These are phyloP conservation scores for Anthopleura sola DNA, from an alignment of 64 coral and sea anemone genomes.

Conservation along the genomic window DNA sequence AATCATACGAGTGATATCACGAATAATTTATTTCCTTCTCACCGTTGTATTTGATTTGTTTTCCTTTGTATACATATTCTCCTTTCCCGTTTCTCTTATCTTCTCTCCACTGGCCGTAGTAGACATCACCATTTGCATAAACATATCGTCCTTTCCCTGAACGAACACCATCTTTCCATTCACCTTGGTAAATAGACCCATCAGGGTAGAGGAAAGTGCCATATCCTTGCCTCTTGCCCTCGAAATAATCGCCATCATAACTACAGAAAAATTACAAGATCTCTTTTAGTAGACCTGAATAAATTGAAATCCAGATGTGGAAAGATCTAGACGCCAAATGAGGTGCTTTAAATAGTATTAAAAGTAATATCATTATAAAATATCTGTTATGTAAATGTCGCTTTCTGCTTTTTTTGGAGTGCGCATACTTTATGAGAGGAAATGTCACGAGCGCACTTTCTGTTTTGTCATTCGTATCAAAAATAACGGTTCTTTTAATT, in stretches of 20 bases:
- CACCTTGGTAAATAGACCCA: constrained; percentile 77
- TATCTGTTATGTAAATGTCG: no score
- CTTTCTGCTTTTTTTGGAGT: no score
- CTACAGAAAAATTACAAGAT: background rate
- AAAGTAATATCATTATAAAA: no score
- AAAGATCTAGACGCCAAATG: background rate
- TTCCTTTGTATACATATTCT: constrained; percentile 62
- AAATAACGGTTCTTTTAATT: no score
- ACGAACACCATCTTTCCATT: constrained; percentile 68
- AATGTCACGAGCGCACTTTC: no score
- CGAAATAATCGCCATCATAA: background rate
- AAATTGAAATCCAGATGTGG: no score
- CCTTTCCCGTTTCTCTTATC: constrained; percentile 78
- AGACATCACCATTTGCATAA: constrained; percentile 88
- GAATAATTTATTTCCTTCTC: background rate
- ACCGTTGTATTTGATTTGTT: constrained; percentile 73
- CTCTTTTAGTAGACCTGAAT: no score
- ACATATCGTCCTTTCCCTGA: constrained; percentile 64
- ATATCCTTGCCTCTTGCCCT: constrained; percentile 55
- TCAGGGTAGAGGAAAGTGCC: constrained; percentile 70
- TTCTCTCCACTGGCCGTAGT: constrained; percentile 78
- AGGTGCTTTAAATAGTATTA: no score
- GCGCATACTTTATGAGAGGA: no score
- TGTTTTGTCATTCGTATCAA: no score
- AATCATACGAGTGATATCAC: no score